Percentiles rank a stretch among this genome's conserved stretches.
Evolutionary conservation across 2,888 invertebrate genomes (phyloP).

Genomic region (Cosmia trapezina): DNA sequence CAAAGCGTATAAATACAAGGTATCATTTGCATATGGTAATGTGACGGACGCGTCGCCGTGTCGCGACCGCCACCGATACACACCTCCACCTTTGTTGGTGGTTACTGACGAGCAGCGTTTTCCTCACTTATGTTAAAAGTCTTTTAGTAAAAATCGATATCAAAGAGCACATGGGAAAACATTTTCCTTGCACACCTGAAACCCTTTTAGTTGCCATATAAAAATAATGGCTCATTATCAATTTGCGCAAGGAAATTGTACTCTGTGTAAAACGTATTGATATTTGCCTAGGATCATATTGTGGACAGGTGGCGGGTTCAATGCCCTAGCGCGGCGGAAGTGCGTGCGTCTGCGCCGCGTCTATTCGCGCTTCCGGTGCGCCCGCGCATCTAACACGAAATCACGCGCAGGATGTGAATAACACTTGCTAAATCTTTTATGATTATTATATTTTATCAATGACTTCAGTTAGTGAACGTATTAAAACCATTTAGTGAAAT

Average conservation of each 20-base stretch:
- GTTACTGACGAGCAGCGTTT: slow-evolving; percentile 54
- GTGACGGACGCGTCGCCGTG: slow-evolving; percentile 73
- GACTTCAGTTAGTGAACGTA: slow-evolving; percentile 21
- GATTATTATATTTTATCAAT: slow-evolving; percentile 58
- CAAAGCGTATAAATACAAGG: slow-evolving; percentile 75
- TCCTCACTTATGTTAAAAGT: slow-evolving; percentile 10
- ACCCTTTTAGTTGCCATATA: neutral
- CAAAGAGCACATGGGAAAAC: neutral
- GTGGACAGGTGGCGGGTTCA: slow-evolving; percentile 85
- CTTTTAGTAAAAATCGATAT: neutral
- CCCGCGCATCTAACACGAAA: slow-evolving; percentile 77
- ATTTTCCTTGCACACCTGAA: neutral
- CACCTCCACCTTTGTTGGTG: slow-evolving; percentile 75
- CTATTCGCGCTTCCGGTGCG: slow-evolving; percentile 88
- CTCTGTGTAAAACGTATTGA: slow-evolving; percentile 30
- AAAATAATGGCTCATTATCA: slow-evolving; percentile 5
- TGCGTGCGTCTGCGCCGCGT: slow-evolving; percentile 89
- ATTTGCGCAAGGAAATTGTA: slow-evolving; percentile 32
- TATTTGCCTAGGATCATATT: slow-evolving; percentile 71
- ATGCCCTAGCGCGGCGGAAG: slow-evolving; percentile 85
- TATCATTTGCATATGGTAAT: slow-evolving; percentile 85
- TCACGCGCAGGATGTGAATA: slow-evolving; percentile 70
- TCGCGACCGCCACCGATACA: slow-evolving; percentile 71
- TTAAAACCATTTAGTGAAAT: slow-evolving; percentile 11
- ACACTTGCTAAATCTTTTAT: slow-evolving; percentile 65